A percentile compares a stretch with the other conserved stretches of the same genome.
Evolutionary conservation across 2,113 vertebrate species (phyloP).

Genomic region (Chauna torquata): DNA sequence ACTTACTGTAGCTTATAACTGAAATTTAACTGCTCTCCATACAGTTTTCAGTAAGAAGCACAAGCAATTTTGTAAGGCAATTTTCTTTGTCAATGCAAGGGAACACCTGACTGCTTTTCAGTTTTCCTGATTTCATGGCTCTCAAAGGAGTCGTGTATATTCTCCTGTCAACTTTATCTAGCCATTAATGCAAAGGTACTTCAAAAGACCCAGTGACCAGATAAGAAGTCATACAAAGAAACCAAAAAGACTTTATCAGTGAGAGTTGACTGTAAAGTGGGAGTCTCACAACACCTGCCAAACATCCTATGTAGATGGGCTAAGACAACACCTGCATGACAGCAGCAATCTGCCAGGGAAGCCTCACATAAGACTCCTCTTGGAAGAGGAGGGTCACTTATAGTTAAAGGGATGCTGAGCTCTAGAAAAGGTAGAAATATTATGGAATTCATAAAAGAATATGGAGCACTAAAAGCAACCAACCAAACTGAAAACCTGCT

Average conservation of each 20-base stretch:
- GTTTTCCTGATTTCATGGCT: background rate
- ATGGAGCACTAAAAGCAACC: background rate
- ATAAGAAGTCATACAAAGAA: background rate
- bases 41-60: background rate
- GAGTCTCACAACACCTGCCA: background rate
- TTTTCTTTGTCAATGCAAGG: background rate
- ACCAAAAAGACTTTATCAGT: background rate
- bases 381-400: background rate
- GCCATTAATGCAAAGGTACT: background rate
- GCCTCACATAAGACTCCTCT: background rate
- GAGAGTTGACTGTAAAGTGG: background rate
- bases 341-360: background rate
- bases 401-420: background rate
- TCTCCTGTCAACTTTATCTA: background rate
- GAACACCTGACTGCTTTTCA: background rate
- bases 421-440: background rate
- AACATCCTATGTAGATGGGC: background rate
- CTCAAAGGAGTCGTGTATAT: background rate
- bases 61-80: background rate
- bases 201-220: background rate
- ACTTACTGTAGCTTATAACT: background rate
- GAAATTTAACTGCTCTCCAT: background rate
- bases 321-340: background rate
- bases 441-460: background rate
- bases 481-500: background rate